Base-by-base conservation (phyloP, 2,113 vertebrate genomes). In the Falco punctatus region DNA sequence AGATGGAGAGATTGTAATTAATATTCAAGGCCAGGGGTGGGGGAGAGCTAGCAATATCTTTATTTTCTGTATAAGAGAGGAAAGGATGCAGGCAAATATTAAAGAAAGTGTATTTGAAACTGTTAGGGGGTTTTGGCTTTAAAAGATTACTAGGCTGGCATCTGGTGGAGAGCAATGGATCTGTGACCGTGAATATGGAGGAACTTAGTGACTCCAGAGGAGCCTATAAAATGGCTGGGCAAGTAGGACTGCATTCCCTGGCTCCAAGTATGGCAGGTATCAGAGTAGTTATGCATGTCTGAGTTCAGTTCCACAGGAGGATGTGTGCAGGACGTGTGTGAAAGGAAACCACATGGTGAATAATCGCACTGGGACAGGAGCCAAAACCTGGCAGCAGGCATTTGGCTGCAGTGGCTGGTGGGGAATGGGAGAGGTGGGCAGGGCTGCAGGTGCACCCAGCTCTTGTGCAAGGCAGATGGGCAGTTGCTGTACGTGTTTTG, bases 141-240 rank as follows among this genome's bases (percentile, higher is more conserved):
- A 15, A 38, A 75, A 77, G 74, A 30, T 93, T 46, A 19, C 48
- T 79, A 38, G 71, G 22, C 9, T 86, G 65, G 38, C 22, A 64
- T 49, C 44, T 81, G 54, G 27, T 55, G 19, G 24, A 62, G 33
- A 74, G 27, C 48, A 64, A 32, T 16, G 38, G 11, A 32, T 8
- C 42, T 62, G 28, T 71, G 27, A 59, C 61, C 66, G 10, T n/a
- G 40, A 66, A 13, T 55, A 6, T 0, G 0, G 44, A 61, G 42
- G 81, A 75, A 73, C 44, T 33, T 49, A 27, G 6, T 72, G 17
- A 30, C 32, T 90, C 58, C 30, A 30, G 28, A 49, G 65, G 35
- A 81, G 54, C 54, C n/a, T 90, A 33, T 42, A 74, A 59, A 74
- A 74, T 57, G 28, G 15, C 73, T 74, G 70, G 58, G 89, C 59